A percentile compares a stretch with the other conserved stretches of the same genome.
phyloP scores from a whole-genome alignment of 2,888 invertebrate genomes.

The Hirudinaria manillensis region DNA sequence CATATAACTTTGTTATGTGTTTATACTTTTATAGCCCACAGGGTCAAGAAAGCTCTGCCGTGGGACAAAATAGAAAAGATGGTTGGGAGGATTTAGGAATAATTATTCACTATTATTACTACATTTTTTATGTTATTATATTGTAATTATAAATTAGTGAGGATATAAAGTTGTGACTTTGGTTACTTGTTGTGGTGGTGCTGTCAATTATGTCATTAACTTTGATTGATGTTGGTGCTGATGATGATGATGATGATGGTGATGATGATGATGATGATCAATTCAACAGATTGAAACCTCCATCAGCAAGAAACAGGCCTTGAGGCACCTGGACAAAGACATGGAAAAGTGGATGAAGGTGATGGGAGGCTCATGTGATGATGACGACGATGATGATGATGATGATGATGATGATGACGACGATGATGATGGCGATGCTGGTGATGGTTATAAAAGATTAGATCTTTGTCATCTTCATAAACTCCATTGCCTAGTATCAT shows the following conservation, averaged over 20 bases:
- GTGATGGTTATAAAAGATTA: slow-evolving; percentile 1
- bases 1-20: too few species aligned
- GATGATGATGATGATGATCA: neutral
- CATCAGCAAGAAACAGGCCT: slow-evolving; percentile 62
- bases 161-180: too few species aligned
- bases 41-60: slow-evolving; percentile 44
- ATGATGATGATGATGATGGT: neutral
- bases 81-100: slow-evolving; percentile 43
- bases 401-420: slow-evolving; percentile 29
- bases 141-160: too few species aligned
- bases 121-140: neutral
- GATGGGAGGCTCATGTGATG: slow-evolving; percentile 9
- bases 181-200: too few species aligned
- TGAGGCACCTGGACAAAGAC: slow-evolving; percentile 78
- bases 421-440: slow-evolving; percentile 25
- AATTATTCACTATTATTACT: neutral
- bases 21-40: neutral
- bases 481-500: neutral
- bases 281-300: slow-evolving; percentile 42
- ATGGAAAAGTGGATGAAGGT: slow-evolving; percentile 67
- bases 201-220: too few species aligned
- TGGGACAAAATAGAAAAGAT: slow-evolving; percentile 63
- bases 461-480: neutral
- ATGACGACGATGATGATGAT: slow-evolving; percentile 26
- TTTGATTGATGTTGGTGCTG: neutral